These are phyloP conservation scores for Euwallacea similis DNA, from an alignment of 1,140 invertebrate genomes.

Conservation along the genomic window DNA sequence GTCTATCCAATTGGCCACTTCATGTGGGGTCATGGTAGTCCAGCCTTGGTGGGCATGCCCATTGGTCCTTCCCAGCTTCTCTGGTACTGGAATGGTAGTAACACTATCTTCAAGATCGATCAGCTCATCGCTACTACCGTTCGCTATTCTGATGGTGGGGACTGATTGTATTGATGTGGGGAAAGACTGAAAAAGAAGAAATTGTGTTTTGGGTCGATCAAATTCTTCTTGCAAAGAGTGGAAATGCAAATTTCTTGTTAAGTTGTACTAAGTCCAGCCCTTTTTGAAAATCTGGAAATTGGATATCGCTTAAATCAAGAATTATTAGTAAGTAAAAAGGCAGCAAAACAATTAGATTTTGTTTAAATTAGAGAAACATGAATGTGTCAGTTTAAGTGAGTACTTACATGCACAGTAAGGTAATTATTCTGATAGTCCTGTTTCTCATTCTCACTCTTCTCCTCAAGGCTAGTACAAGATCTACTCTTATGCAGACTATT, in stretches of 20 bases:
- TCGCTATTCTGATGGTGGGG: constrained; percentile 65
- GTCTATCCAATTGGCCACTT: constrained; percentile 86
- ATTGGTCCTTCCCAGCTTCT: constrained; percentile 26
- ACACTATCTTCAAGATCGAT: constrained; percentile 45
- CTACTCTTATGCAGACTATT: constrained; percentile 66
- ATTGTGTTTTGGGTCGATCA: neutral
- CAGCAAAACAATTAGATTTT: neutral
- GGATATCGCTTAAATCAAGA: no score
- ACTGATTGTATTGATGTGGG: constrained; percentile 55
- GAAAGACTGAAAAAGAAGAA: constrained; percentile 61
- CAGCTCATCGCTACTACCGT: constrained; percentile 65
- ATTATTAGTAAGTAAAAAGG: no score
- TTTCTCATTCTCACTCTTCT: constrained; percentile 57
- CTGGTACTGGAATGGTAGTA: constrained; percentile 44
- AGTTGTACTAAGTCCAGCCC: no score
- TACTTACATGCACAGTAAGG: constrained; percentile 70
- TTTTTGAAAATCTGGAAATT: no score
- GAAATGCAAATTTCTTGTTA: no score
- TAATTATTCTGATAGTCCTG: constrained; percentile 65
- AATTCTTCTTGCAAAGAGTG: neutral
- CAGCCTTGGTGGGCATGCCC: constrained; percentile 56
- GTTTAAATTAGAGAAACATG: neutral
- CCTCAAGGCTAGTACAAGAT: constrained; percentile 70
- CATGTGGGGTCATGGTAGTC: constrained; percentile 83
- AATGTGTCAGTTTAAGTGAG: neutral